Evolutionary conservation across 2,888 invertebrate species (phyloP).

Genomic region (Drosophila borealis): DNA sequence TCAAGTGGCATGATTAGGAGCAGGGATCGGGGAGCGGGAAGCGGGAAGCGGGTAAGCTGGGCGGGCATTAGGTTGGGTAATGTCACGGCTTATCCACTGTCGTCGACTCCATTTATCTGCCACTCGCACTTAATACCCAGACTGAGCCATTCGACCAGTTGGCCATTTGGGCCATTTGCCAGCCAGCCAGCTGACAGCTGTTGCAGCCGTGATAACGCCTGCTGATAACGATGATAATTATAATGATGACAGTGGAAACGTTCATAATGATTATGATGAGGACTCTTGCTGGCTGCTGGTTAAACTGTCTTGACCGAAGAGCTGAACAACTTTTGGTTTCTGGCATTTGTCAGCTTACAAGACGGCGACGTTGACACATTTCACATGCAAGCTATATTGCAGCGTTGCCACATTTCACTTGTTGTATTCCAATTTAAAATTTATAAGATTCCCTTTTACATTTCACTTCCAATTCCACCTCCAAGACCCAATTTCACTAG

Average conservation of each 20-base stretch:
- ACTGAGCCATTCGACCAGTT: slow-evolving; percentile 12
- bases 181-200: slow-evolving; percentile 34
- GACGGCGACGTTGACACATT: slow-evolving; percentile 4
- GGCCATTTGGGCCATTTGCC: slow-evolving; percentile 36
- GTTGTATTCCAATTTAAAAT: no score
- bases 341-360: slow-evolving; percentile 6
- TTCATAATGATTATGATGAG: slow-evolving; percentile 10
- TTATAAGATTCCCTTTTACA: no score
- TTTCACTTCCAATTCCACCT: not conserved
- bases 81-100: slow-evolving; percentile 21
- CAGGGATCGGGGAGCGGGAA: not conserved
- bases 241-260: slow-evolving; percentile 22
- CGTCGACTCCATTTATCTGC: slow-evolving; percentile 26
- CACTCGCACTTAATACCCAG: slow-evolving; percentile 33
- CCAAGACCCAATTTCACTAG: no score
- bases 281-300: not conserved
- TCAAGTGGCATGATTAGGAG: slow-evolving; percentile 68
- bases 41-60: not conserved
- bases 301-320: not conserved
- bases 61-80: no score
- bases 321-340: not conserved
- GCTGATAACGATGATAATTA: slow-evolving; percentile 41
- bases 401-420: no score
- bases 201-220: slow-evolving; percentile 17
- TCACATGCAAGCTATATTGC: not conserved